These are phyloP conservation scores for Saccostrea echinata DNA, from an alignment of 1,140 invertebrate genomes.

Conservation along the genomic window DNA sequence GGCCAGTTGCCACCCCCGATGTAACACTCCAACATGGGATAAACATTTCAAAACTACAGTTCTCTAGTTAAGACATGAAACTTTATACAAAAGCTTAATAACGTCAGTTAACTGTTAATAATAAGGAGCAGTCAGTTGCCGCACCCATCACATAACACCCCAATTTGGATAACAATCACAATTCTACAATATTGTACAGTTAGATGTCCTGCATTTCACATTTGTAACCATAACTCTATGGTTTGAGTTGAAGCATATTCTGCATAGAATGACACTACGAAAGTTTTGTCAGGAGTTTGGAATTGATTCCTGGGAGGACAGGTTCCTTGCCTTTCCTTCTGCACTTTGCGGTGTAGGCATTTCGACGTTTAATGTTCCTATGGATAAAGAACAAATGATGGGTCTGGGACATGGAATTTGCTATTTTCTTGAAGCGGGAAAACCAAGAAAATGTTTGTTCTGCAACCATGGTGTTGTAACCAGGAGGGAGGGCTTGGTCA, in stretches of 20 bases:
- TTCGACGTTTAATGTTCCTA: not conserved
- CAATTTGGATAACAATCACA: no score
- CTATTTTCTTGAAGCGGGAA: slow-evolving; percentile 6
- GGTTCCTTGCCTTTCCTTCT: not conserved
- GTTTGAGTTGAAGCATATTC: not conserved
- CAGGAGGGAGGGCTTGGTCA: not conserved
- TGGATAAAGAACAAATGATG: not conserved
- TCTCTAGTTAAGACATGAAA: no score
- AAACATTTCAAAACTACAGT: no score
- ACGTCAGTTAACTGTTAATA: no score
- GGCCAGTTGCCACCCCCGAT: no score
- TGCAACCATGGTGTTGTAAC: slow-evolving; percentile 43
- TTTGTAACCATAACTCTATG: not conserved
- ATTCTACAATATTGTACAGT: not conserved
- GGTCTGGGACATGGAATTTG: not conserved
- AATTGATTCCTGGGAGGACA: not conserved
- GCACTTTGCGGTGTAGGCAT: not conserved
- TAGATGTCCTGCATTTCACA: not conserved
- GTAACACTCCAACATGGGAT: not conserved
- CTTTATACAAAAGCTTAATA: no score
- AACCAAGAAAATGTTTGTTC: slow-evolving; percentile 29
- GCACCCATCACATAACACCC: no score
- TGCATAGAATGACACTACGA: no score
- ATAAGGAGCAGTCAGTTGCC: no score
- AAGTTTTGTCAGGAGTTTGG: not conserved